Conservation (phyloP, 2,113 vertebrate species). For the Loxodonta africana region DNA sequence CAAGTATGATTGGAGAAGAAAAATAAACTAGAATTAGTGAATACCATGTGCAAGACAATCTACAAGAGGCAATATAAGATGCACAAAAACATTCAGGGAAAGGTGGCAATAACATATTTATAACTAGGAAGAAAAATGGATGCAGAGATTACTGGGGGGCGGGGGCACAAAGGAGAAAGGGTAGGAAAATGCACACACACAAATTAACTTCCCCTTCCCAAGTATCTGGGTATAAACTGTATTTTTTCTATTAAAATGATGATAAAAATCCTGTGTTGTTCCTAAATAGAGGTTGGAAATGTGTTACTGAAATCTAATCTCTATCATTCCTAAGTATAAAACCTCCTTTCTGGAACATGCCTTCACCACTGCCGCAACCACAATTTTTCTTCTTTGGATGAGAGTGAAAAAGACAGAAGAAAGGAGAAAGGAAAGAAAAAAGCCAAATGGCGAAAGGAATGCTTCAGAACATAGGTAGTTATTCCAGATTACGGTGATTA, state of each 20-base stretch:
- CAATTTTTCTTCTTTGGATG: not conserved
- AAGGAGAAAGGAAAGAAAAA: not conserved
- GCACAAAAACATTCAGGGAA: not conserved
- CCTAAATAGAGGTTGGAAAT: not conserved
- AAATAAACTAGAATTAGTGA: constrained; percentile 42
- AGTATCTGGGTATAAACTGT: not conserved
- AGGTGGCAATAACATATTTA: not conserved
- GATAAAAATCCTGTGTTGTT: not conserved
- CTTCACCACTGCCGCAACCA: not conserved
- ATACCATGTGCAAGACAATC: not conserved
- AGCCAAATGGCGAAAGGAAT: not conserved
- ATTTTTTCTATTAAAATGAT: not conserved
- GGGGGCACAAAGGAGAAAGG: not conserved
- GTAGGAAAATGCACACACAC: not conserved
- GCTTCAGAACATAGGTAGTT: not conserved
- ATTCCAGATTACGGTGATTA: not conserved
- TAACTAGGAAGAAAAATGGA: not conserved
- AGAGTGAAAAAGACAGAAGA: not conserved
- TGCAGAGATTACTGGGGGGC: not conserved
- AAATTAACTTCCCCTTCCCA: not conserved
- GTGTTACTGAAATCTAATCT: not conserved
- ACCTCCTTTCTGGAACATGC: not conserved
- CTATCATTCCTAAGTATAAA: not conserved
- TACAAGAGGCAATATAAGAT: not conserved
- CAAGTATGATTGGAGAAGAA: not conserved